Evolutionary conservation across 2,113 vertebrate genomes (phyloP).

Genomic region (Brachirus orientalis): DNA sequence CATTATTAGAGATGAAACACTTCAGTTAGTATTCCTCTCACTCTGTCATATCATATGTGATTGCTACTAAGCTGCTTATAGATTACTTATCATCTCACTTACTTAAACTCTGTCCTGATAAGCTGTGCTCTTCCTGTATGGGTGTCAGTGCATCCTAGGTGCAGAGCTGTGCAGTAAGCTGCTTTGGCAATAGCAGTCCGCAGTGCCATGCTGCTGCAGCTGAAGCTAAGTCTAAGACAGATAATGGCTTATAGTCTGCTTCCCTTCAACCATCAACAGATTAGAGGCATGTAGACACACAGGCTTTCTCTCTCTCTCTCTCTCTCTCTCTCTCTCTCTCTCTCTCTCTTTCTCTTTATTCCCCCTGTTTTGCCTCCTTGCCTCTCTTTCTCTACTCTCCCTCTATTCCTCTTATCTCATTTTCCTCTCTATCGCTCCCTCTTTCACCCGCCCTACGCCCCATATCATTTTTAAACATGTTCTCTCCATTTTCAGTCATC

Average conservation of each 20-base stretch:
- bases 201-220: constrained; percentile 57
- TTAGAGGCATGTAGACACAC: constrained; percentile 70
- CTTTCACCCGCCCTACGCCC: constrained; percentile 35
- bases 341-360: constrained; percentile 19
- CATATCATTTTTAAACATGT: constrained; percentile 61
- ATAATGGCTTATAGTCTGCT: constrained; percentile 76
- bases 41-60: background rate
- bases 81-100: constrained; percentile 22
- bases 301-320: constrained; percentile 52
- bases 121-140: constrained; percentile 20
- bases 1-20: constrained; percentile 5
- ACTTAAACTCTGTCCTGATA: constrained; percentile 17
- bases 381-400: constrained; percentile 17
- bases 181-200: constrained; percentile 42
- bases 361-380: constrained; percentile 14
- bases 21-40: no score
- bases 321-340: constrained; percentile 44
- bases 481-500: constrained; percentile 64
- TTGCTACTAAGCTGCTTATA: constrained; percentile 3
- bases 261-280: constrained; percentile 78
- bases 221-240: constrained; percentile 58
- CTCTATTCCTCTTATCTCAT: constrained; percentile 39
- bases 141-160: constrained; percentile 36
- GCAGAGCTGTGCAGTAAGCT: constrained; percentile 43
- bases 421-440: constrained; percentile 30